Conservation (phyloP, 2,113 vertebrate genomes). For the Theristicus caerulescens region DNA sequence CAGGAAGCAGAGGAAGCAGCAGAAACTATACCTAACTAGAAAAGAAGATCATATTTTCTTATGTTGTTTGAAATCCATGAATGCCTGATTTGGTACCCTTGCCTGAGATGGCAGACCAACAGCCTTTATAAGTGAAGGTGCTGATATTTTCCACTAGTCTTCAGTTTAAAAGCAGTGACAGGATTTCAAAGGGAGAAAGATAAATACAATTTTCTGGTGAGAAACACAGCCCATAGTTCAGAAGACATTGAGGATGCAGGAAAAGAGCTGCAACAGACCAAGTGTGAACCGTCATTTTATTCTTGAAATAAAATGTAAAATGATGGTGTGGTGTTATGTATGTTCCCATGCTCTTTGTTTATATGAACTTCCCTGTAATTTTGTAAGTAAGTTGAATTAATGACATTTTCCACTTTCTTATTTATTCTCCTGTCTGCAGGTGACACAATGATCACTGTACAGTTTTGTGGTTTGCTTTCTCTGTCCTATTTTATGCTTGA, state of each 20-base stretch:
- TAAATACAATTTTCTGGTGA: neutral
- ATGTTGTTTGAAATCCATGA: neutral
- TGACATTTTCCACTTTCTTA: neutral
- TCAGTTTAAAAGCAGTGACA: neutral
- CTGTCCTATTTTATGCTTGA: neutral
- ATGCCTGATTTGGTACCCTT: neutral
- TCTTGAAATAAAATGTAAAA: neutral
- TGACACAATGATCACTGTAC: neutral
- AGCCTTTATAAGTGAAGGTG: neutral
- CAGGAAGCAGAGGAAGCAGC: neutral
- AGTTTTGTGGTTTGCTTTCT: neutral
- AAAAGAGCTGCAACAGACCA: neutral
- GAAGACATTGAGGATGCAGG: neutral
- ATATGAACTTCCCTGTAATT: neutral
- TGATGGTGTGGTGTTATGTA: neutral
- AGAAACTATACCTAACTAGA: neutral
- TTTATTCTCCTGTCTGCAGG: neutral
- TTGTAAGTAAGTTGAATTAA: neutral
- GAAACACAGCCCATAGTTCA: neutral
- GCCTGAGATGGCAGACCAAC: neutral
- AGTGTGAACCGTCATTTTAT: neutral
- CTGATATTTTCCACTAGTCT: neutral
- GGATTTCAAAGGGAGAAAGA: neutral
- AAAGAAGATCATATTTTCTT: neutral
- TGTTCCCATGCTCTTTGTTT: neutral